Conservation (phyloP, 2,113 vertebrate species). For the Mormoops blainvillei region DNA sequence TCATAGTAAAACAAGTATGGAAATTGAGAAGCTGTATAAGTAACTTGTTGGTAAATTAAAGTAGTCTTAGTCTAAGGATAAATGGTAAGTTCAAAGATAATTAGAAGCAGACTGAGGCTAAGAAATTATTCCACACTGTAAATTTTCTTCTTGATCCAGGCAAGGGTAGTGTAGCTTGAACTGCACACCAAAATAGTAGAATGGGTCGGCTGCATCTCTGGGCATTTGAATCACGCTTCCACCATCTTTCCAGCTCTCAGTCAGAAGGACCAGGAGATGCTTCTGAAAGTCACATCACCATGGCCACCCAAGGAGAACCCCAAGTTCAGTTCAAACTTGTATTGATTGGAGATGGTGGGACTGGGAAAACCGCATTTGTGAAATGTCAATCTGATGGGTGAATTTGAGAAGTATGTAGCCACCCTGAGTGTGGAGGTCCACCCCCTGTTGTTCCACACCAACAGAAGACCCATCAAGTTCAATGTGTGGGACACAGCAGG, state of each 20-base stretch:
- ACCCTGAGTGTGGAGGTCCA: too few species aligned
- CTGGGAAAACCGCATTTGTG: too few species aligned
- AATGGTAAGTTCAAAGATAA: background rate
- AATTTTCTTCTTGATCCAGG: background rate
- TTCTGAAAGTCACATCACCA: too few species aligned
- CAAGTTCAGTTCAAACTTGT: too few species aligned
- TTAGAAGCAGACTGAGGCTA: background rate
- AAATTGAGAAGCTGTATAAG: background rate
- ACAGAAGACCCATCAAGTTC: too few species aligned
- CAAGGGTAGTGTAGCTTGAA: background rate
- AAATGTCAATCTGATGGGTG: too few species aligned
- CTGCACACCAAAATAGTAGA: background rate
- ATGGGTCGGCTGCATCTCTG: conserved; percentile 62
- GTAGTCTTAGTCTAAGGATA: conserved; percentile 6
- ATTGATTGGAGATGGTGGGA: too few species aligned
- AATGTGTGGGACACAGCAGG: too few species aligned
- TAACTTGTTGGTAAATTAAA: background rate
- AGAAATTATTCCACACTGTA: background rate
- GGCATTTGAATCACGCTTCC: conserved; percentile 85
- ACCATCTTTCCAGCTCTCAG: conserved; percentile 83
- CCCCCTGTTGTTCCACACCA: too few species aligned
- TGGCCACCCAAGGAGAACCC: too few species aligned
- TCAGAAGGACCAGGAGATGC: conserved; percentile 57
- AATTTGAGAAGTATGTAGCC: too few species aligned
- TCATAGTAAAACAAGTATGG: background rate